These are phyloP conservation scores for Meriones unguiculatus DNA, from an alignment of 2,113 vertebrate genomes.

Conservation along the genomic window DNA sequence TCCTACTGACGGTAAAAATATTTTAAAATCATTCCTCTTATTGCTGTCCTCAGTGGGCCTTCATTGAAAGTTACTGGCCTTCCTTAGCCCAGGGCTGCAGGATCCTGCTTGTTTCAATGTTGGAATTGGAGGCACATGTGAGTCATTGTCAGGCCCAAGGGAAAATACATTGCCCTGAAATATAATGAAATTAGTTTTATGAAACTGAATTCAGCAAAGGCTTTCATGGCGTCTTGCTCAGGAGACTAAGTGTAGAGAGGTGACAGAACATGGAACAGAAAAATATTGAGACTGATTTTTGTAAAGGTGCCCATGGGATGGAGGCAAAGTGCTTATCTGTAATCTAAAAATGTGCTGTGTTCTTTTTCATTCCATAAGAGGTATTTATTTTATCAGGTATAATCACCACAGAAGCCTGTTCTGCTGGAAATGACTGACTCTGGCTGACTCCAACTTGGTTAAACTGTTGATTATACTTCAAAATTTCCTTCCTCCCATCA, in stretches of 20 bases:
- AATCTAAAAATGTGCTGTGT: background rate
- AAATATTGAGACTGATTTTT: background rate
- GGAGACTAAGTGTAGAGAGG: background rate
- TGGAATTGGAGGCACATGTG: background rate
- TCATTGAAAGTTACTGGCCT: background rate
- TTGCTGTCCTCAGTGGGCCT: no score
- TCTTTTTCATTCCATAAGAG: background rate
- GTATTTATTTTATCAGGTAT: constrained; percentile 1
- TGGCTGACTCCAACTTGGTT: background rate
- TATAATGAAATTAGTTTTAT: background rate
- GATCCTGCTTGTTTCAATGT: background rate
- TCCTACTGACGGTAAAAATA: background rate
- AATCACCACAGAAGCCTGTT: background rate
- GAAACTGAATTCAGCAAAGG: background rate
- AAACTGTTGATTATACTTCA: background rate
- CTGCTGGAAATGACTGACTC: background rate
- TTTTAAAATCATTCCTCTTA: background rate
- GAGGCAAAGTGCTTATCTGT: background rate
- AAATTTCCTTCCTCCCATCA: background rate
- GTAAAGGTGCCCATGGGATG: background rate
- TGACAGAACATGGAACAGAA: background rate
- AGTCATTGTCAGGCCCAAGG: background rate
- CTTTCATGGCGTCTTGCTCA: background rate
- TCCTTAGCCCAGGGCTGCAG: background rate
- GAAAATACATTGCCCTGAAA: background rate